Percentiles rank a stretch among this genome's conserved stretches.
Conservation (phyloP, 2,888 invertebrate genomes). For the Eustalomyia histrio region DNA sequence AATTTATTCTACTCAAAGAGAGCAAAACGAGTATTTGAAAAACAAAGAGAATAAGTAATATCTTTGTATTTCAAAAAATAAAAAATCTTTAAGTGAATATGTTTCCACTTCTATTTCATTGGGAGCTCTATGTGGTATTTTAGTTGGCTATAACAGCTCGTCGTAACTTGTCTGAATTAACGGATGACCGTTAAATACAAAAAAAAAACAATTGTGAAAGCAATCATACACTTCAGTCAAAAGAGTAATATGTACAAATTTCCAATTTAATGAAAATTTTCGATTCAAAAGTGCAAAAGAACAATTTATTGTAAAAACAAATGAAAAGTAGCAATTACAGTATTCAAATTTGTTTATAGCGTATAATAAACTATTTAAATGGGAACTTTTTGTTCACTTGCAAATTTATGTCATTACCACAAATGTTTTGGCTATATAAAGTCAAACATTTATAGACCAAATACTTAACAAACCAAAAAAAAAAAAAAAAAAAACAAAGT, state of each 20-base stretch:
- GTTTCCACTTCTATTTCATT: constrained; percentile 21
- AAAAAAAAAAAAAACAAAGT: constrained; percentile 8
- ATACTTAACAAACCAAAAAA: constrained; percentile 34
- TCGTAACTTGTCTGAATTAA: constrained; percentile 26
- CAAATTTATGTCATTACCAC: constrained; percentile 46
- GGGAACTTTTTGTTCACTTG: constrained; percentile 56
- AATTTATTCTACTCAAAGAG: background rate
- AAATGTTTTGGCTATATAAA: constrained; percentile 50
- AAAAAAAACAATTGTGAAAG: constrained; percentile 39
- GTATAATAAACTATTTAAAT: constrained; percentile 43
- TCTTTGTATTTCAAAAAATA: background rate
- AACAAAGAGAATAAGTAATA: background rate
- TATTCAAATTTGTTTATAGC: background rate
- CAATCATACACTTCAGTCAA: background rate
- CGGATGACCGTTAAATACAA: constrained; percentile 17
- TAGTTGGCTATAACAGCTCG: constrained; percentile 54
- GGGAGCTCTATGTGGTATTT: constrained; percentile 29
- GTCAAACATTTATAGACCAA: constrained; percentile 61
- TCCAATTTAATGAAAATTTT: constrained; percentile 14
- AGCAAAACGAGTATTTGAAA: background rate
- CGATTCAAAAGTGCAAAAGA: background rate
- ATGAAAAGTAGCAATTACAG: constrained; percentile 1
- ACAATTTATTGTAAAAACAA: constrained; percentile 7
- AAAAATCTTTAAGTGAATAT: background rate
- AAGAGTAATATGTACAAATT: background rate